Evolutionary conservation across 2,797 vertebrate genomes (phyloP).

Genomic region (Phylloscopus collybita): DNA sequence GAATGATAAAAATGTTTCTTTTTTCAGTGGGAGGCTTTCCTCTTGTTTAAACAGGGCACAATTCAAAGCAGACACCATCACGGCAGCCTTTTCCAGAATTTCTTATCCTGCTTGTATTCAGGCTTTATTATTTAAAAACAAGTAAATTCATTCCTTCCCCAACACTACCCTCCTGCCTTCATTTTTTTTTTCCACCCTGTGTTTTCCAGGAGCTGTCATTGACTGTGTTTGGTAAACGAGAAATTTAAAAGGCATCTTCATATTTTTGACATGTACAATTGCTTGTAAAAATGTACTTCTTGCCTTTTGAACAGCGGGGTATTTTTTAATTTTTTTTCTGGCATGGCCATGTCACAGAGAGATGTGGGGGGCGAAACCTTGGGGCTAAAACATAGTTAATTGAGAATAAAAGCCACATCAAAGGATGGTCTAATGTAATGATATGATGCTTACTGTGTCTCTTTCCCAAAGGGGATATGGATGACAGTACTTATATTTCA

Average conservation of each 20-base stretch:
- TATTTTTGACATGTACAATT: slow-evolving; percentile 52
- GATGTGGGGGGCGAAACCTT: slow-evolving; percentile 13
- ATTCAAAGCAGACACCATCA: slow-evolving; percentile 54
- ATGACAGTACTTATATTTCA: slow-evolving; percentile 52
- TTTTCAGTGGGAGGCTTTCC: slow-evolving; percentile 49
- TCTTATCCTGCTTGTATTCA: slow-evolving; percentile 26
- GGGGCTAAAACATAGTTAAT: slow-evolving; percentile 58
- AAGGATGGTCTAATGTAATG: slow-evolving; percentile 60
- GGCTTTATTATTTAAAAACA: slow-evolving; percentile 55
- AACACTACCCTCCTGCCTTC: background rate
- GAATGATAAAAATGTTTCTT: slow-evolving; percentile 51
- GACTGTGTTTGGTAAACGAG: slow-evolving; percentile 53
- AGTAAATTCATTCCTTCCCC: slow-evolving; percentile 35
- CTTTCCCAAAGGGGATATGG: slow-evolving; percentile 62
- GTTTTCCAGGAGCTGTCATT: slow-evolving; percentile 22
- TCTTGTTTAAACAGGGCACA: slow-evolving; percentile 45
- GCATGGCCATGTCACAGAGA: background rate
- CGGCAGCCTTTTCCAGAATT: slow-evolving; percentile 21
- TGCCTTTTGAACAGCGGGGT: slow-evolving; percentile 22
- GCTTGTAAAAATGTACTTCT: slow-evolving; percentile 26
- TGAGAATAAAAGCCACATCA: slow-evolving; percentile 65
- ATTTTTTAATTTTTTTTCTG: background rate
- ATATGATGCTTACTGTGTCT: slow-evolving; percentile 59
- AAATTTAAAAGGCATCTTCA: slow-evolving; percentile 34
- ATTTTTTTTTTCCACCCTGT: background rate